Evolutionary conservation across 1,140 invertebrate genomes (phyloP).

Genomic region (Aporrectodea caliginosa): DNA sequence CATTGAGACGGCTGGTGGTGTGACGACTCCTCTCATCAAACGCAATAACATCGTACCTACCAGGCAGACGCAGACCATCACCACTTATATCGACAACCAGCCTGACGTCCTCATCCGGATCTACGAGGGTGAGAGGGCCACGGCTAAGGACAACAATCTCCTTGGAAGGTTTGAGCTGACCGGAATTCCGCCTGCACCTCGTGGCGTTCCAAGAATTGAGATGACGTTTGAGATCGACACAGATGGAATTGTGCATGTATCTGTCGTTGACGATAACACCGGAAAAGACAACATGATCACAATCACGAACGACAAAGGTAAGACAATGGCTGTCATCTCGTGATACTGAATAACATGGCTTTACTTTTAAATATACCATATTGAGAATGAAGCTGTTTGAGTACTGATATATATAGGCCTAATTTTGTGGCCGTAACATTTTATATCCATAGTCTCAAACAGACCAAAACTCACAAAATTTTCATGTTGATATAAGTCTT

Average conservation of each 20-base stretch:
- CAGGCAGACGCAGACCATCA: slow-evolving; percentile 92
- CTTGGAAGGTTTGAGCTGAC: slow-evolving; percentile 89
- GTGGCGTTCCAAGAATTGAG: slow-evolving; percentile 74
- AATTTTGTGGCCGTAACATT: too few species aligned
- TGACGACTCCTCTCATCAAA: slow-evolving; percentile 92
- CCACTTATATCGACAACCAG: slow-evolving; percentile 94
- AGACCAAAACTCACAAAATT: too few species aligned
- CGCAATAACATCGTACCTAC: slow-evolving; percentile 93
- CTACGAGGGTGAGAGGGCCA: slow-evolving; percentile 62
- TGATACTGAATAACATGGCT: too few species aligned
- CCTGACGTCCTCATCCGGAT: slow-evolving; percentile 66
- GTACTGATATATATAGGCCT: too few species aligned
- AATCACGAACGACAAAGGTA: slow-evolving; percentile 62
- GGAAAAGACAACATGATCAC: slow-evolving; percentile 97
- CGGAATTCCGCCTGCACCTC: slow-evolving; percentile 83
- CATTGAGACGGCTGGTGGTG: slow-evolving; percentile 70
- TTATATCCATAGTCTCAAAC: too few species aligned
- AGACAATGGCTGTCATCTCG: too few species aligned
- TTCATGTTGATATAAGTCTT: too few species aligned
- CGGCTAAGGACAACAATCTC: slow-evolving; percentile 70
- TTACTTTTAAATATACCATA: too few species aligned
- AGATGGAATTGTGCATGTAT: slow-evolving; percentile 57
- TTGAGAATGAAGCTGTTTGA: too few species aligned
- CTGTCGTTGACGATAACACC: slow-evolving; percentile 65
- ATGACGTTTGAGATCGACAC: slow-evolving; percentile 65